Conservation (phyloP, 2,113 vertebrate genomes). For the Nannospalax galili region DNA sequence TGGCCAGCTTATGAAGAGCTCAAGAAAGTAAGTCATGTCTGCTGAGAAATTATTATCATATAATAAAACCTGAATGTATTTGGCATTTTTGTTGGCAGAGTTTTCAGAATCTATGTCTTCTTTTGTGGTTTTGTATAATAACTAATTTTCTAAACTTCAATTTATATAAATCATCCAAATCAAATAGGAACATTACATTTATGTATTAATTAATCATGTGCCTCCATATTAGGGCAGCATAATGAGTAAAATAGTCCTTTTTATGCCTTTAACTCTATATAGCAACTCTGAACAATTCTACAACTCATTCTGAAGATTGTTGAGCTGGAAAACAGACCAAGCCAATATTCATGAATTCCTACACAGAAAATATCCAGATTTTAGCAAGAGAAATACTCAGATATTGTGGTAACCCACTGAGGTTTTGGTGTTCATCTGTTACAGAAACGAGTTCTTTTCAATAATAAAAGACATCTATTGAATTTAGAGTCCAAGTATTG, state of each 20-base stretch:
- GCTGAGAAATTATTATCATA: background rate
- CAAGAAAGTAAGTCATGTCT: background rate
- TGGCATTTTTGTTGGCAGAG: background rate
- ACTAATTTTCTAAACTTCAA: background rate
- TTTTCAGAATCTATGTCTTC: background rate
- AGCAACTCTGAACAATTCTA: background rate
- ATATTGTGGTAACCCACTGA: too few species aligned
- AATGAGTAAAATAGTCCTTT: background rate
- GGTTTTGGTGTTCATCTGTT: too few species aligned
- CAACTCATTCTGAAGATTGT: too few species aligned
- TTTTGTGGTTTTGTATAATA: background rate
- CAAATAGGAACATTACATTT: background rate
- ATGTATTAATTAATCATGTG: background rate
- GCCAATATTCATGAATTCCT: too few species aligned
- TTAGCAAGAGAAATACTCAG: too few species aligned
- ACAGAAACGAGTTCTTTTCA: too few species aligned
- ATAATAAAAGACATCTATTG: too few species aligned
- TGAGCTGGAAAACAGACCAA: too few species aligned
- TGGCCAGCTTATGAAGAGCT: background rate
- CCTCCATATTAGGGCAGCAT: background rate
- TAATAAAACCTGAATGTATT: background rate
- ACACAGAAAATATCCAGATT: too few species aligned
- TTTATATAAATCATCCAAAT: background rate
- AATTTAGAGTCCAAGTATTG: too few species aligned
- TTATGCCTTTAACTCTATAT: background rate